phyloP scores from a whole-genome alignment of 2,113 vertebrate genomes.

The Zeus faber region DNA sequence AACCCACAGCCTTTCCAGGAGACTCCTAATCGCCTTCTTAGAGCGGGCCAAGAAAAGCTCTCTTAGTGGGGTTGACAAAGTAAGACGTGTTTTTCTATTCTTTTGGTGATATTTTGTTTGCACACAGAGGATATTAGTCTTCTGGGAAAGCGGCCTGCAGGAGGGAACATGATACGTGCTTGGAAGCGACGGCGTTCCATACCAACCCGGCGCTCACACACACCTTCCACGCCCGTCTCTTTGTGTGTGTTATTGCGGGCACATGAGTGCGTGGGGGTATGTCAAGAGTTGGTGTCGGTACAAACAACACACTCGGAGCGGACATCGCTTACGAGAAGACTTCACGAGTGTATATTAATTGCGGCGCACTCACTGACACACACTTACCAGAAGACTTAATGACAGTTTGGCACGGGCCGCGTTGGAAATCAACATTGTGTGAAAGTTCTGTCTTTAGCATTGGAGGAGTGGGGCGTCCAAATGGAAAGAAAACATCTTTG shows the following conservation, averaged over 20 bases:
- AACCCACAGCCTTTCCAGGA: too few species aligned
- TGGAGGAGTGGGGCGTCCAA: too few species aligned
- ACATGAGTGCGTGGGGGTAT: background rate
- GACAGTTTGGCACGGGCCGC: too few species aligned
- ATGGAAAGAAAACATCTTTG: too few species aligned
- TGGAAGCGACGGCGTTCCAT: slow-evolving; percentile 62
- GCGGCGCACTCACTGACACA: background rate
- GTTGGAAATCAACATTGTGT: too few species aligned
- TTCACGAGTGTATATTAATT: slow-evolving; percentile 27
- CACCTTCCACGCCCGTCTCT: slow-evolving; percentile 22
- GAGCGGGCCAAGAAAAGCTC: too few species aligned
- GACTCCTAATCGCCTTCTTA: too few species aligned
- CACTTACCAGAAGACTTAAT: too few species aligned
- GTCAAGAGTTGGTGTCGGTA: slow-evolving; percentile 37
- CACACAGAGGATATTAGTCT: slow-evolving; percentile 23
- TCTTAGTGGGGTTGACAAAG: too few species aligned
- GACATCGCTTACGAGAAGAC: slow-evolving; percentile 41
- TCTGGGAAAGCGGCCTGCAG: slow-evolving; percentile 63
- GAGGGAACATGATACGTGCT: slow-evolving; percentile 54
- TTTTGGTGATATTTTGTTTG: too few species aligned
- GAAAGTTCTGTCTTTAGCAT: too few species aligned
- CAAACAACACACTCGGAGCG: slow-evolving; percentile 45
- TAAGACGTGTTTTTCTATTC: too few species aligned
- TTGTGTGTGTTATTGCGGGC: slow-evolving; percentile 21
- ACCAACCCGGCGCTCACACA: slow-evolving; percentile 54